Base-by-base conservation (phyloP, 2,888 invertebrate genomes). In the Dichetophora obliterata region DNA sequence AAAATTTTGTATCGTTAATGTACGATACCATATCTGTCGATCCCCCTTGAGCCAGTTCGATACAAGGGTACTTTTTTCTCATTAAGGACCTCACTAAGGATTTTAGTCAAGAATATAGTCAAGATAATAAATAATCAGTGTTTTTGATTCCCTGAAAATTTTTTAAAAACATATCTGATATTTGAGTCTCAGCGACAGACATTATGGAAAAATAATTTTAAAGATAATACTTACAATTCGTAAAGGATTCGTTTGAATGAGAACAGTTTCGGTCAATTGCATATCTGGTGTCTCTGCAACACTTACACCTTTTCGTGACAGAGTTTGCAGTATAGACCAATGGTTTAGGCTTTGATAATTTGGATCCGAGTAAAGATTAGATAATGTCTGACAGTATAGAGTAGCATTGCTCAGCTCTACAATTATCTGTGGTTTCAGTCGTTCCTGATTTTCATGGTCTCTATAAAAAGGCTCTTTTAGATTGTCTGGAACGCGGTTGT, bases 281-380 rank as follows among this genome's bases (percentile, higher is more conserved):
- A 94, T 93, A 90, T 96, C 97, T 78, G 94, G 92, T 79, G 95
- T 93, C 89, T 97, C 96, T 77, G 92, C 92, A 81, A 96, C 94
- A 86, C 94, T 95, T 78, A 97, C 94, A 80, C 98, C 97, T 90
- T 98, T 98, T 87, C 98, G 92, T 82, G 95, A 93, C 86, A 98
- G 91, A 76, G 96, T 96, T 91, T 98, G 97, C 87, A 98, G 92
- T 87, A 98, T 96, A 88, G 96, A 95, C 94, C 95, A 95, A 90
- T 98, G 98, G 91, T 97, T 98, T 85, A 97, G 93, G 91, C 95
- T 96, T 92, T 96, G 95, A 91, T 96, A 97, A 91, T 97, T 97
- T 79, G 97, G 97, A 91, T 98, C 98, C 81, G 96, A 96, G 91
- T 98, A 98, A 91, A 98, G 95, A 91, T 97, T 97, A 84, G 96